Conservation (phyloP, 2,113 vertebrate species). For the Macquaria australasica region DNA sequence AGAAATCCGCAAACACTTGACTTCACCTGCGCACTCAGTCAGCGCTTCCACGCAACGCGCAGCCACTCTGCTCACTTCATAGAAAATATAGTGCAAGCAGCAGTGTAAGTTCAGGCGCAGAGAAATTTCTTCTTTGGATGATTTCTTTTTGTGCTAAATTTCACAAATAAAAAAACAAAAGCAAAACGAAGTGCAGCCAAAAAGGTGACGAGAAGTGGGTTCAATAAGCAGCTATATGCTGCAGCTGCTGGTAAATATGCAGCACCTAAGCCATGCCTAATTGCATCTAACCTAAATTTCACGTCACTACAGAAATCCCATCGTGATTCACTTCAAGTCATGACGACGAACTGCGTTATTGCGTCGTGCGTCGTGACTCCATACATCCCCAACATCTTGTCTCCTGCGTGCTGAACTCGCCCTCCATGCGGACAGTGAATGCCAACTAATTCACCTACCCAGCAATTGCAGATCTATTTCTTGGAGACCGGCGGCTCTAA, state of each 20-base stretch:
- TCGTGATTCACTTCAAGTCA: constrained; percentile 76
- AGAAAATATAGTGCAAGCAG: neutral
- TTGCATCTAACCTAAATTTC: constrained; percentile 68
- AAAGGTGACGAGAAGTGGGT: neutral
- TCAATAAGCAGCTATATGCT: neutral
- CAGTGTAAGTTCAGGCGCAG: constrained; percentile 5
- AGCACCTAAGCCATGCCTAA: constrained; percentile 46
- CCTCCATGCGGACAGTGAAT: constrained; percentile 58
- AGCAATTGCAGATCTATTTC: constrained; percentile 45
- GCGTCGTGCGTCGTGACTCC: constrained; percentile 79
- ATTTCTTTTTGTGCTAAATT: neutral
- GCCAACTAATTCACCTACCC: constrained; percentile 55
- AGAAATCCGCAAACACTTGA: constrained; percentile 57
- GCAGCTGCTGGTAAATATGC: constrained; percentile 49
- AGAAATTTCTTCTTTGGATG: neutral
- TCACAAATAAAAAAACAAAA: neutral
- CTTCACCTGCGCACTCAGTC: constrained; percentile 23
- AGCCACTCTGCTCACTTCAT: constrained; percentile 20
- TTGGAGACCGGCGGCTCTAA: constrained; percentile 48
- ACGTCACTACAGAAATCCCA: constrained; percentile 81
- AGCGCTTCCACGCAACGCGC: constrained; percentile 3
- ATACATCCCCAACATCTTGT: constrained; percentile 55
- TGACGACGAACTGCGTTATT: constrained; percentile 76
- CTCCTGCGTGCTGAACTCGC: constrained; percentile 40
- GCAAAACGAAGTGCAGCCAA: neutral